Evolutionary conservation across 2,113 vertebrate species (phyloP).

Genomic region (Camelus dromedarius): DNA sequence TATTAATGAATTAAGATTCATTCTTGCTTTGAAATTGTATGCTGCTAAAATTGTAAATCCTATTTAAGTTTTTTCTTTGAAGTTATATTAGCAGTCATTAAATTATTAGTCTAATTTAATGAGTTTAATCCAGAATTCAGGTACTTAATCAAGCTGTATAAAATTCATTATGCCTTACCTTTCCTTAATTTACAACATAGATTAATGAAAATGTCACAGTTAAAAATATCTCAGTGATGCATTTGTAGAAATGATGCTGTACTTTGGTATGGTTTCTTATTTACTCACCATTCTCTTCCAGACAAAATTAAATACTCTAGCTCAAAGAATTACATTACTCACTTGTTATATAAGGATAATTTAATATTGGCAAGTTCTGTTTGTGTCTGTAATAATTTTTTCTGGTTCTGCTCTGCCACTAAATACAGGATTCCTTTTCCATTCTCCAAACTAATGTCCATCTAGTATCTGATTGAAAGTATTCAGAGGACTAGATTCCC

Average conservation of each 20-base stretch:
- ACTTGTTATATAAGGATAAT: neutral
- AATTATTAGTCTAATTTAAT: constrained; percentile 71
- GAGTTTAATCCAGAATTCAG: constrained; percentile 72
- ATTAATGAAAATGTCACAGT: constrained; percentile 83
- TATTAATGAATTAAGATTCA: neutral
- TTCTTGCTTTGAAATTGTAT: constrained; percentile 10
- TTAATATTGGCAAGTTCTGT: neutral
- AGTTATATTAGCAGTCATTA: constrained; percentile 57
- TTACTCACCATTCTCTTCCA: neutral
- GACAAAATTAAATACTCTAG: neutral
- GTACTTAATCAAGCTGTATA: constrained; percentile 78
- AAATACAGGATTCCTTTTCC: neutral
- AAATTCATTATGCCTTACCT: constrained; percentile 56
- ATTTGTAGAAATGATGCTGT: constrained; percentile 19
- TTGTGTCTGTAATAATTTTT: neutral
- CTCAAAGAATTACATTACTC: neutral
- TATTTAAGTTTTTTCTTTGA: constrained; percentile 58
- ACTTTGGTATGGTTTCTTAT: constrained; percentile 9
- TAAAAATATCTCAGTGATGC: constrained; percentile 74
- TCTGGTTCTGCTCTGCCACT: neutral
- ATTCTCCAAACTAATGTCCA: neutral
- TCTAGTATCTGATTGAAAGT: neutral
- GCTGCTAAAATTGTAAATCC: neutral
- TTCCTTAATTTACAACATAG: constrained; percentile 77
- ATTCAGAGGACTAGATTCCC: neutral